A percentile compares a stretch with the other conserved stretches of the same genome.
Evolutionary conservation across 2,797 vertebrate species (phyloP).

Genomic region (Anguilla pacifica): DNA sequence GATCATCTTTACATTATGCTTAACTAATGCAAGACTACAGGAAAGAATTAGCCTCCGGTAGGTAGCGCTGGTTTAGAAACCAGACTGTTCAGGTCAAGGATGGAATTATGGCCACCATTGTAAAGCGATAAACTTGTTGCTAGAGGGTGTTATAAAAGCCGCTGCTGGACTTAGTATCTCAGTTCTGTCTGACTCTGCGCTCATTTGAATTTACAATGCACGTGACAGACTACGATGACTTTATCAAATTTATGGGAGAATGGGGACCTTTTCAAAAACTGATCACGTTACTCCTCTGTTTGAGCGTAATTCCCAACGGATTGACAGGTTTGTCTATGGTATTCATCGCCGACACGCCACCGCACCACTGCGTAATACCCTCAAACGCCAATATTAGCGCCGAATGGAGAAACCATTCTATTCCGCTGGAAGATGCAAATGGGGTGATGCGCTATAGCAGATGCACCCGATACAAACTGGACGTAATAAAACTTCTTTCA

Average conservation of each 20-base stretch:
- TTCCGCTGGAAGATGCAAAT: conserved; percentile 69
- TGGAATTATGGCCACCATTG: no score
- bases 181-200: not conserved
- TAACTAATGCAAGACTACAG: no score
- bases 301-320: conserved; percentile 80
- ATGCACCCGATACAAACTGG: conserved; percentile 81
- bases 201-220: conserved; percentile 32
- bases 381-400: conserved; percentile 73
- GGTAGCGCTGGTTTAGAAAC: no score
- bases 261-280: conserved; percentile 83
- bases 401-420: conserved; percentile 79
- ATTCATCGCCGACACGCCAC: conserved; percentile 79
- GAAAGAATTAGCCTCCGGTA: no score
- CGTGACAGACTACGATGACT: conserved; percentile 74
- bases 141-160: conserved; percentile 9
- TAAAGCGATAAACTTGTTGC: not conserved
- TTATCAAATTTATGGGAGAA: conserved; percentile 76
- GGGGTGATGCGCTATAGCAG: conserved; percentile 58
- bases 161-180: not conserved
- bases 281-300: conserved; percentile 78
- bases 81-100: no score
- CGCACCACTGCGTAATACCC: conserved; percentile 81
- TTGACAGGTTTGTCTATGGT: conserved; percentile 71
- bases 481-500: conserved; percentile 69
- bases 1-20: no score